Percentiles rank a stretch among this genome's conserved stretches.
phyloP scores from a whole-genome alignment of 37 sponge, comb jelly and placozoan genomes.

The Hormiphora californensis region DNA sequence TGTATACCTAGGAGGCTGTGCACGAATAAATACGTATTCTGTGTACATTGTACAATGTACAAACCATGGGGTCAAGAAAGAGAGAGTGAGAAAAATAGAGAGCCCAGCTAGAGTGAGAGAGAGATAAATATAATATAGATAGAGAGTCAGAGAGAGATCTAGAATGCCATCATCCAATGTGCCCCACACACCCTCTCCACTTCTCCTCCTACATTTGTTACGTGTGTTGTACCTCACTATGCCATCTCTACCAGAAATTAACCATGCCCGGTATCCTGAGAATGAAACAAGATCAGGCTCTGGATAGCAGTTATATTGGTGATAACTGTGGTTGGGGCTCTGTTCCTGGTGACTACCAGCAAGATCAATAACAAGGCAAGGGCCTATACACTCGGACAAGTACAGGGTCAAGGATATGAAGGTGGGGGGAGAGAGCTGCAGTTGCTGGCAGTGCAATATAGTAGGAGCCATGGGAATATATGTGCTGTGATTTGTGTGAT shows the following conservation, averaged over 20 bases:
- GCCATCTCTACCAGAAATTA: background rate
- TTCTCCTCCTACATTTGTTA: too few species aligned
- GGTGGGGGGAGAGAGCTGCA: too few species aligned
- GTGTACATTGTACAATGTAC: background rate
- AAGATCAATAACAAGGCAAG: constrained; percentile 1
- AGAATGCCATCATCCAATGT: too few species aligned
- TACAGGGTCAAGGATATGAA: constrained; percentile 9
- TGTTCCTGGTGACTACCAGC: constrained; percentile 6
- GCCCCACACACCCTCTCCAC: too few species aligned
- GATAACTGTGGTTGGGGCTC: constrained; percentile 13
- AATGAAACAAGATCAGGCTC: constrained; percentile 5
- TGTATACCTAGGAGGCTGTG: background rate
- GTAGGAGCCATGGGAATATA: too few species aligned
- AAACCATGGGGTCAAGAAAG: background rate
- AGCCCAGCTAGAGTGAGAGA: background rate
- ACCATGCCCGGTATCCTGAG: constrained; percentile 39
- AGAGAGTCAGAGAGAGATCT: too few species aligned
- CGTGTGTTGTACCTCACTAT: background rate
- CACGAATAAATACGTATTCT: background rate
- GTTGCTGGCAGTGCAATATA: too few species aligned
- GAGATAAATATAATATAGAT: background rate
- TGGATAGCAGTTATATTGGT: constrained; percentile 47
- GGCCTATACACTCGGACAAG: constrained; percentile 29
- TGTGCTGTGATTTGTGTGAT: too few species aligned
- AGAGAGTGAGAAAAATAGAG: background rate